Percentiles rank a stretch among this genome's conserved stretches.
These are phyloP conservation scores for Andrena bicolor DNA, from an alignment of 2,888 invertebrate genomes.

Conservation along the genomic window DNA sequence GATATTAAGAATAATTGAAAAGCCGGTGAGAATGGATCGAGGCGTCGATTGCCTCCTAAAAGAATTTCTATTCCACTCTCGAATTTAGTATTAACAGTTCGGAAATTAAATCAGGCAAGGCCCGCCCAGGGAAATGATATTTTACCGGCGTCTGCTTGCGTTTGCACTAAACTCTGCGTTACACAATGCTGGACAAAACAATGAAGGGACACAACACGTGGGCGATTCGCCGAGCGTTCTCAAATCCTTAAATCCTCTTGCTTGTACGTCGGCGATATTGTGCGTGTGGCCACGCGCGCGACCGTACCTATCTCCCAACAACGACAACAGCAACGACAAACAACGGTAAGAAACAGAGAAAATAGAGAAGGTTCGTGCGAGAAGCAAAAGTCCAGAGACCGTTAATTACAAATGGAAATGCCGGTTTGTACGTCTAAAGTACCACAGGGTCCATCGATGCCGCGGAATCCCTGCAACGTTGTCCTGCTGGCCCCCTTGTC, in stretches of 20 bases:
- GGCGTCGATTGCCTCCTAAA: neutral
- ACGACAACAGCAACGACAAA: neutral
- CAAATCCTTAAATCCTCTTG: neutral
- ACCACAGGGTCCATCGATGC: neutral
- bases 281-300: slow-evolving; percentile 19
- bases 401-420: neutral
- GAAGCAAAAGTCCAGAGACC: neutral
- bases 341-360: neutral
- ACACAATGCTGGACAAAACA: slow-evolving; percentile 44
- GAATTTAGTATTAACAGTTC: neutral
- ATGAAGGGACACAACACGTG: slow-evolving; percentile 23
- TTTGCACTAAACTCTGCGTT: slow-evolving; percentile 28
- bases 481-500: slow-evolving; percentile 25
- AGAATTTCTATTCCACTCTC: neutral
- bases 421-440: neutral
- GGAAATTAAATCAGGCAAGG: too few species aligned
- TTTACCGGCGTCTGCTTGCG: slow-evolving; percentile 36
- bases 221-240: slow-evolving; percentile 13
- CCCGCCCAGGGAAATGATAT: slow-evolving; percentile 38
- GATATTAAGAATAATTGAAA: too few species aligned
- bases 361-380: neutral
- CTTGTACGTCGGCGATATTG: slow-evolving; percentile 16
- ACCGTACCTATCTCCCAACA: neutral
- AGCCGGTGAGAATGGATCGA: too few species aligned
- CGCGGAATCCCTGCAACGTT: neutral